A percentile compares a stretch with the other conserved stretches of the same genome.
phyloP scores from a whole-genome alignment of 2,113 vertebrate genomes.

The Sorex fumeus region DNA sequence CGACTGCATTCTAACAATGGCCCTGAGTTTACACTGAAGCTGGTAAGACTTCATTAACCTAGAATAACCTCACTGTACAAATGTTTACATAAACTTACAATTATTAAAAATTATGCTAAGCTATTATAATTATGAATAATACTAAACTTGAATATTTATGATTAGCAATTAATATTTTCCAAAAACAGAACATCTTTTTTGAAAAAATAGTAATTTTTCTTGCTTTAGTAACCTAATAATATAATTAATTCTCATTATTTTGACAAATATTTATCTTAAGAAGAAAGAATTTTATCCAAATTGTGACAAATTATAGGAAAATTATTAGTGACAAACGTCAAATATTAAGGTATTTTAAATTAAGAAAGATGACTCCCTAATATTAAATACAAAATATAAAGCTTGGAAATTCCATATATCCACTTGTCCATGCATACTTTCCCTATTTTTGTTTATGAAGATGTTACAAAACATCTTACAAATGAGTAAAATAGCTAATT shows the following conservation, averaged over 20 bases:
- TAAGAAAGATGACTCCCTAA: slow-evolving; percentile 30
- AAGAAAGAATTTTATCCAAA: slow-evolving; percentile 49
- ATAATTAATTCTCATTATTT: too few relatives aligned
- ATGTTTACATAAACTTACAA: slow-evolving; percentile 44
- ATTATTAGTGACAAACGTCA: neutral
- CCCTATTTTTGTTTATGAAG: neutral
- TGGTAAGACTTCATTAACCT: neutral
- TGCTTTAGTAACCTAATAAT: too few relatives aligned
- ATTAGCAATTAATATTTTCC: slow-evolving; percentile 48
- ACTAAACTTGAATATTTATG: slow-evolving; percentile 41
- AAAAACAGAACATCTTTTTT: slow-evolving; percentile 29
- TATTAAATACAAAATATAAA: slow-evolving; percentile 11
- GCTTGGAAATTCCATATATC: slow-evolving; percentile 34
- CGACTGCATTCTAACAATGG: neutral
- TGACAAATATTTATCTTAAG: neutral
- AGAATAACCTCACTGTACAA: slow-evolving; percentile 19
- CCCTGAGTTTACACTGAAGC: neutral
- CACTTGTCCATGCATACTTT: neutral
- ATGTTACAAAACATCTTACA: slow-evolving; percentile 13
- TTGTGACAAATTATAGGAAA: slow-evolving; percentile 23
- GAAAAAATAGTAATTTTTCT: neutral
- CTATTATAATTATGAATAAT: slow-evolving; percentile 62
- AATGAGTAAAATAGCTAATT: slow-evolving; percentile 41
- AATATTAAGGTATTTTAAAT: slow-evolving; percentile 9
- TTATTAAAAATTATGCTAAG: slow-evolving; percentile 20